Percentiles rank a stretch among this genome's conserved stretches.
phyloP scores from a whole-genome alignment of 2,797 vertebrate genomes.

The Dendrocincla fuliginosa region DNA sequence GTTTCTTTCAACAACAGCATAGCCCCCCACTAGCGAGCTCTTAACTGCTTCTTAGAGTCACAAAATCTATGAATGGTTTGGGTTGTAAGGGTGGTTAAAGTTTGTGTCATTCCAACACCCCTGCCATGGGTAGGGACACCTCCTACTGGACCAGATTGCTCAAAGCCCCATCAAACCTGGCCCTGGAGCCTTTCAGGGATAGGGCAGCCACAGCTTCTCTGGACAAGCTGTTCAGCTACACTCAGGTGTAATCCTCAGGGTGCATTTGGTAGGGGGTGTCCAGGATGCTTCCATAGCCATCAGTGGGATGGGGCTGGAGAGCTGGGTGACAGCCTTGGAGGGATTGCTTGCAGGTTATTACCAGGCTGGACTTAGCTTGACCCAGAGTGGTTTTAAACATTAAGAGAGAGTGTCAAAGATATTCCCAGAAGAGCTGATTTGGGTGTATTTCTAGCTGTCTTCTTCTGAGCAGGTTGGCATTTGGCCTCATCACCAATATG shows the following conservation, averaged over 20 bases:
- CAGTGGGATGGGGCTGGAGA: background rate
- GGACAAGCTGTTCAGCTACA: background rate
- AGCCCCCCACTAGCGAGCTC: rapidly evolving
- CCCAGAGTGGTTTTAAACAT: background rate
- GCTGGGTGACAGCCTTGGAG: background rate
- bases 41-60: background rate
- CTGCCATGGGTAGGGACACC: background rate
- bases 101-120: background rate
- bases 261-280: background rate
- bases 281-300: background rate
- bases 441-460: background rate
- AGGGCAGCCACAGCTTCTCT: background rate
- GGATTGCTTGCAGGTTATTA: background rate
- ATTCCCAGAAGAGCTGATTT: background rate
- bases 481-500: background rate
- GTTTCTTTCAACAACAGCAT: background rate
- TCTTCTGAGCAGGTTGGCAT: background rate
- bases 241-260: background rate
- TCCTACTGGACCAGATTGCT: background rate
- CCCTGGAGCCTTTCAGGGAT: background rate
- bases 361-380: background rate
- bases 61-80: background rate
- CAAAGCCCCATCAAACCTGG: background rate
- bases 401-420: background rate
- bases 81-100: background rate